Base-by-base conservation (phyloP, 1,140 invertebrate species). In the Drosophila bipectinata region DNA sequence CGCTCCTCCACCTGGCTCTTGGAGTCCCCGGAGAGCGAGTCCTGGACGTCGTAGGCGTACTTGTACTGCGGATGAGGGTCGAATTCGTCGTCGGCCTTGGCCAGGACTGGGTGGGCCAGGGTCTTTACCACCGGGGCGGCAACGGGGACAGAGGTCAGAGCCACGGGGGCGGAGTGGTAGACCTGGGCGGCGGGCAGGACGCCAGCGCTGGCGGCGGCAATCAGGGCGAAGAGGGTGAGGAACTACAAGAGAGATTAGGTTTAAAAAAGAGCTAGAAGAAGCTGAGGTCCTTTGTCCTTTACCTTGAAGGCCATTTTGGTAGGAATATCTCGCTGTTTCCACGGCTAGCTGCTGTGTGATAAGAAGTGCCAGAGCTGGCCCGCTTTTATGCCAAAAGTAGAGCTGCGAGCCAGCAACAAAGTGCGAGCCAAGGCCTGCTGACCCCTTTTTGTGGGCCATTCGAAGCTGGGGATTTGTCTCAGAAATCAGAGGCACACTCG, bases 1-100 rank as follows among this genome's bases (percentile, higher is more conserved):
- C 94, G 91, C 66, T 91, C 93, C 92, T 94, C 94, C 66, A 93
- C 91, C 77, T 94, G 93, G 52, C 90, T 92, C 92, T 94, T 94
- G 72, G 92, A 91, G 73, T 94, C 93, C 7, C 94, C 93, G 54
- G 92, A 94, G 66, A 92, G 79, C 3, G 92, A 81, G 79, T 94
- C 93, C 67, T 93, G 90, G 5, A 93, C 89, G 59, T 91, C 90
- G 71, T 93, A 93, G 12, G 80, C 91, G 83, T 79, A 93, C 55
- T 77, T 88, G 92, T 93, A 93, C 44, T 92, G 92, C 60, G 93
- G 81, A 56, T 92, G 92, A 54, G 93, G 92, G 26, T 83, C 77
- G 51, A 68, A 79, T 92, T 77, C 77, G 32, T 80, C 66, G 7
- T 51, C 72, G 51, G 48, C 58, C 55, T 72, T 81, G 45, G 78